A percentile compares a stretch with the other conserved stretches of the same genome.
Evolutionary conservation across 35 echinoderm and acorn worm species (phyloP).

Genomic region (Hemicentrotus pulcherrimus): DNA sequence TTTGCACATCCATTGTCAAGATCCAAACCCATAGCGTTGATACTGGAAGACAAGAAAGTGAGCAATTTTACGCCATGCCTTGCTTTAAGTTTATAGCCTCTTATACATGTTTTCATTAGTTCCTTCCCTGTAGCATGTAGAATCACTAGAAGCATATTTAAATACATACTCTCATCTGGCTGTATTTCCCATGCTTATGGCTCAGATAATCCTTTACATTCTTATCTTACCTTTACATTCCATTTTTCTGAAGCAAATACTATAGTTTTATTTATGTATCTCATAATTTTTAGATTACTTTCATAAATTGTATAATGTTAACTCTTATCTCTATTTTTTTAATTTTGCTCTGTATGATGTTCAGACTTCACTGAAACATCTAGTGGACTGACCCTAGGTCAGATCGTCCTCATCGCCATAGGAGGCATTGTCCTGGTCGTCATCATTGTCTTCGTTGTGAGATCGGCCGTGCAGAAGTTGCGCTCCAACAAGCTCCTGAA

Average conservation of each 20-base stretch:
- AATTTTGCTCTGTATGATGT: neutral
- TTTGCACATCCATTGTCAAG: too few species aligned
- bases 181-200: too few species aligned
- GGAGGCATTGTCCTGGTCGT: neutral
- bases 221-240: neutral
- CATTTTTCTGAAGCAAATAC: neutral
- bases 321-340: neutral
- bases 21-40: too few species aligned
- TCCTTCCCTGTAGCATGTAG: too few species aligned
- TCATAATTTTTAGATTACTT: neutral
- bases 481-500: constrained; percentile 42
- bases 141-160: too few species aligned
- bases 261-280: neutral
- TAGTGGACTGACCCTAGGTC: constrained; percentile 8
- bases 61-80: too few species aligned
- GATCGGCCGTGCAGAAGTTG: neutral
- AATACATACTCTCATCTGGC: too few species aligned
- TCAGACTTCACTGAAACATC: neutral
- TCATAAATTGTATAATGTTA: too few species aligned
- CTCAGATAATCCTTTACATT: too few species aligned
- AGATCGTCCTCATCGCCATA: constrained; percentile 30
- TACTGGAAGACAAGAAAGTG: too few species aligned
- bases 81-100: too few species aligned
- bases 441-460: neutral
- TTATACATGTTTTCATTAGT: too few species aligned